These are phyloP conservation scores for Diacarnus erythraeanus DNA, from an alignment of 37 sponge, comb jelly and placozoan species.

Conservation along the genomic window DNA sequence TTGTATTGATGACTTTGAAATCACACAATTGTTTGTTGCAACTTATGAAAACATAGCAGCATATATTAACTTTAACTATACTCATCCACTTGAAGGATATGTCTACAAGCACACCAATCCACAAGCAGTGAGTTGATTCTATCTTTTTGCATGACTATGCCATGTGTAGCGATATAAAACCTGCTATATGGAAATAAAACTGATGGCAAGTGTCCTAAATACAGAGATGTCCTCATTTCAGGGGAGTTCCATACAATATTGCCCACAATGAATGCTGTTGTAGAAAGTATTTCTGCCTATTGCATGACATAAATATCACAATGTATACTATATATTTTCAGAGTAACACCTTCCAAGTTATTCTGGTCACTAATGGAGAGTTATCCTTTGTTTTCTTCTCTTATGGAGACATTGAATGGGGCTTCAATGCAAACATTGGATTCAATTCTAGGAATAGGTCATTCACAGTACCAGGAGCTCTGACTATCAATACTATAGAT, in stretches of 20 bases:
- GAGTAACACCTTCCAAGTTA: constrained; percentile 19
- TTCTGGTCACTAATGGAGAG: constrained; percentile 24
- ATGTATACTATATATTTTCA: background rate
- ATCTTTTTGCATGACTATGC: no score
- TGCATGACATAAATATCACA: background rate
- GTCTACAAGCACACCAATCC: no score
- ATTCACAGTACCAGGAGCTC: constrained; percentile 24
- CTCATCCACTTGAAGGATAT: no score
- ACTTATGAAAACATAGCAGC: constrained; percentile 9
- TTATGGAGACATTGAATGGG: constrained; percentile 32
- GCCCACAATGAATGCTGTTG: background rate
- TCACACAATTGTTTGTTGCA: background rate
- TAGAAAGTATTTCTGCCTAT: background rate
- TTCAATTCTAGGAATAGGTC: constrained; percentile 23
- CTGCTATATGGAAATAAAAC: no score
- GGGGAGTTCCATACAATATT: background rate
- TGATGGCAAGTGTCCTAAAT: no score
- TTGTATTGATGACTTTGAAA: background rate
- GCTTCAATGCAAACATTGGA: constrained; percentile 11
- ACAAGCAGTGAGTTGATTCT: no score
- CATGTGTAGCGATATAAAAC: no score
- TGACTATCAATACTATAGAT: constrained; percentile 1
- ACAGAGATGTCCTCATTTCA: no score
- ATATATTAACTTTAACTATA: no score
- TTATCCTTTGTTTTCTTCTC: constrained; percentile 15